A percentile compares a stretch with the other conserved stretches of the same genome.
Conservation (phyloP, 2,113 vertebrate species). For the Sinocyclocheilus anophthalmus region DNA sequence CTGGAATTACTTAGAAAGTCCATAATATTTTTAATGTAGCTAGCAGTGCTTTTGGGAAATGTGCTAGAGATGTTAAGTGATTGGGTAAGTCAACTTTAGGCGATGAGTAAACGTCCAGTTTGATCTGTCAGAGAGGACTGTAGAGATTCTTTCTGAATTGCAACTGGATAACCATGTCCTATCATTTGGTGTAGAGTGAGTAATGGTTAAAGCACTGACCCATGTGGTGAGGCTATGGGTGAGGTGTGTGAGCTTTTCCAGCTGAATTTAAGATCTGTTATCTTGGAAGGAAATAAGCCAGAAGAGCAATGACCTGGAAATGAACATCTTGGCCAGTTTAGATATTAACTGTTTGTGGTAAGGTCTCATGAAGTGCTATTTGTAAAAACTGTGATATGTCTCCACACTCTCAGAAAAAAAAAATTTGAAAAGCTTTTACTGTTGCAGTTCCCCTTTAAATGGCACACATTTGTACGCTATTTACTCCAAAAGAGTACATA, state of each 20-base stretch:
- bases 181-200: not conserved
- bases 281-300: conserved; percentile 1
- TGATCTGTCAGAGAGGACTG: not conserved
- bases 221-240: not conserved
- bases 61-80: not conserved
- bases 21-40: not conserved
- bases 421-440: no score
- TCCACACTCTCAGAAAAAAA: not conserved
- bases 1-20: not conserved
- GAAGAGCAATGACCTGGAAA: conserved; percentile 1
- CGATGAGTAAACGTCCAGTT: not conserved
- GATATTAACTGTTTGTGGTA: not conserved
- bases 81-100: not conserved
- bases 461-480: no score
- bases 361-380: not conserved
- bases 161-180: not conserved
- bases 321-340: not conserved
- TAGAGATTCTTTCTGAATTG: not conserved
- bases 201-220: conserved; percentile 12
- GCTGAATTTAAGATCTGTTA: not conserved
- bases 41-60: not conserved
- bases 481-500: no score
- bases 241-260: not conserved
- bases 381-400: not conserved
- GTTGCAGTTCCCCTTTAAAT: no score